Percentiles rank a stretch among this genome's conserved stretches.
These are phyloP conservation scores for Dicycla oo DNA, from an alignment of 2,888 invertebrate genomes.

Conservation along the genomic window DNA sequence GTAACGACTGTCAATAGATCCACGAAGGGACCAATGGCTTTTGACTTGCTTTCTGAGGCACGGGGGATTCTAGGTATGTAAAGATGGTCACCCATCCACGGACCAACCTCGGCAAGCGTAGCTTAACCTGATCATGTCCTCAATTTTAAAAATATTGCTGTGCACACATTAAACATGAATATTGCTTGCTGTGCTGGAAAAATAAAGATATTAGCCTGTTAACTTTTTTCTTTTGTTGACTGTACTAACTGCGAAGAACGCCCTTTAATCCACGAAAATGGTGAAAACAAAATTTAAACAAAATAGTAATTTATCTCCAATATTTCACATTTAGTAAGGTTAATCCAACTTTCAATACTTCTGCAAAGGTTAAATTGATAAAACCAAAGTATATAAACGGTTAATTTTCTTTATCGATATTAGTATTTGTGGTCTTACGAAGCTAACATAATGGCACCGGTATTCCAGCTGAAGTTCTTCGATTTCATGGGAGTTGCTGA, in stretches of 20 bases:
- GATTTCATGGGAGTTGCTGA: conserved; percentile 72
- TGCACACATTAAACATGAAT: background rate
- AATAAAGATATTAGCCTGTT: background rate
- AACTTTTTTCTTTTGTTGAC: background rate
- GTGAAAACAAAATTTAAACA: conserved; percentile 20
- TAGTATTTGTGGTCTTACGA: conserved; percentile 31
- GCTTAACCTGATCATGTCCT: no score
- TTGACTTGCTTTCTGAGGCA: no score
- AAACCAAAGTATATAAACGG: conserved; percentile 40
- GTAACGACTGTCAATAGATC: no score
- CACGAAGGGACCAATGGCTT: no score
- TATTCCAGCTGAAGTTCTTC: conserved; percentile 72
- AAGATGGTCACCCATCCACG: no score
- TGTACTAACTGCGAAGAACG: background rate
- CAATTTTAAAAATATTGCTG: background rate
- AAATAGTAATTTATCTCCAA: conserved; percentile 16
- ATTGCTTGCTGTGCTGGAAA: background rate
- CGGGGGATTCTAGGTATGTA: no score
- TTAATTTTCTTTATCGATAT: conserved; percentile 15
- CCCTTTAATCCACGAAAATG: conserved; percentile 12
- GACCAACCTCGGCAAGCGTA: no score
- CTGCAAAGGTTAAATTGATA: conserved; percentile 49
- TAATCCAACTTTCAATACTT: conserved; percentile 18
- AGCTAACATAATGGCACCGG: conserved; percentile 64
- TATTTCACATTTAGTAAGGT: conserved; percentile 18